Percentiles rank a stretch among this genome's conserved stretches.
These are phyloP conservation scores for Amia ocellicauda DNA, from an alignment of 2,113 vertebrate species.

Conservation along the genomic window DNA sequence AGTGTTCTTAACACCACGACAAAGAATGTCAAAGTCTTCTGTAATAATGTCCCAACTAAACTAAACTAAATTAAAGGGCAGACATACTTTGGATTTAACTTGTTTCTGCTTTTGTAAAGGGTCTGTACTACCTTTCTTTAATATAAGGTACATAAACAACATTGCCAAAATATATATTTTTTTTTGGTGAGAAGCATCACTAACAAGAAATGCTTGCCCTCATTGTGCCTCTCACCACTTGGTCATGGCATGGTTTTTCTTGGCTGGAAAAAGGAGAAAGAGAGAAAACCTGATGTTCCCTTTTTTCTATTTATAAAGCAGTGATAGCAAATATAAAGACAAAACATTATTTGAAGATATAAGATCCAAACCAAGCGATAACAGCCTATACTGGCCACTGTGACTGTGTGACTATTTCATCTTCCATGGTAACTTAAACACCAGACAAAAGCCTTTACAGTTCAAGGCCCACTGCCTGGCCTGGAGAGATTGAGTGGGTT, in stretches of 20 bases:
- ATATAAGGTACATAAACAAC: neutral
- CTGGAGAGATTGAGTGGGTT: constrained; percentile 60
- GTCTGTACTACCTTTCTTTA: no score
- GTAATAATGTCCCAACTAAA: no score
- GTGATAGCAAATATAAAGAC: constrained; percentile 71
- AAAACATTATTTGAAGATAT: constrained; percentile 72
- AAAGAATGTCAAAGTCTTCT: no score
- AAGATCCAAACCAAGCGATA: constrained; percentile 68
- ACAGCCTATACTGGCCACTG: constrained; percentile 56
- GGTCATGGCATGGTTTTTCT: constrained; percentile 41
- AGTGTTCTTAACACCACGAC: no score
- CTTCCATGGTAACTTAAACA: constrained; percentile 92
- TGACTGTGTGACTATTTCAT: constrained; percentile 76
- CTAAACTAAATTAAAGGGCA: no score
- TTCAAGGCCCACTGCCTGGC: constrained; percentile 61
- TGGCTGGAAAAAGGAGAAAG: constrained; percentile 53
- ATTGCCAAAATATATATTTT: neutral
- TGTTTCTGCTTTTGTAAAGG: no score
- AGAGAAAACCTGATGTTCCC: constrained; percentile 58
- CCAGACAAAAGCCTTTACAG: constrained; percentile 77
- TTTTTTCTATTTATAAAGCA: constrained; percentile 68
- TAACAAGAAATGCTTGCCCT: constrained; percentile 47
- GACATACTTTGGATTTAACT: no score
- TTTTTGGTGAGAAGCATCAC: neutral
- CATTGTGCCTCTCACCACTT: no score